phyloP scores from a whole-genome alignment of 1,140 invertebrate genomes.

The Manduca sexta region DNA sequence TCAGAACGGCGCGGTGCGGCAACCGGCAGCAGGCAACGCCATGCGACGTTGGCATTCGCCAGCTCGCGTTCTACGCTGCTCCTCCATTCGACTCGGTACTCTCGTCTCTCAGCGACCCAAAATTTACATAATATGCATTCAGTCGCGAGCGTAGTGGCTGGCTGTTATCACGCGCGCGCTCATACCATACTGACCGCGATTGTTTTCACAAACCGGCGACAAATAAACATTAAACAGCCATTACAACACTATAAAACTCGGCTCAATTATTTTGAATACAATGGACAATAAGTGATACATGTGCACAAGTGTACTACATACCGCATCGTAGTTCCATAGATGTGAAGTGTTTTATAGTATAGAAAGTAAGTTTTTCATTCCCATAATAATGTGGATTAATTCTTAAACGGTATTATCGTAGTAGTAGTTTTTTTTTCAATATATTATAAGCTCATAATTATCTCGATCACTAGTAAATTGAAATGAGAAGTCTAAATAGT shows the following conservation, averaged over 20 bases:
- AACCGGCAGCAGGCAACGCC: too few species aligned
- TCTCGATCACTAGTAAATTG: too few species aligned
- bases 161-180: constrained; percentile 11
- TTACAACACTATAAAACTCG: constrained; percentile 10
- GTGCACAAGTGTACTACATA: background rate
- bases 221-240: constrained; percentile 9
- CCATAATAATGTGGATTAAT: constrained; percentile 12
- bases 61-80: background rate
- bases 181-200: constrained; percentile 11
- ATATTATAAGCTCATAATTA: too few species aligned
- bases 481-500: too few species aligned
- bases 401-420: too few species aligned
- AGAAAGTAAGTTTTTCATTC: constrained; percentile 18
- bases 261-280: constrained; percentile 5
- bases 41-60: background rate
- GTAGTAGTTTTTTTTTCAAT: too few species aligned
- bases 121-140: constrained; percentile 1
- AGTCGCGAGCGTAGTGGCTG: constrained; percentile 13
- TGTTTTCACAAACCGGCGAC: background rate
- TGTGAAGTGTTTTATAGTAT: constrained; percentile 3
- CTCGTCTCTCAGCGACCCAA: background rate
- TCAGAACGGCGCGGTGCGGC: too few species aligned
- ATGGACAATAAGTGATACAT: constrained; percentile 11
- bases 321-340: background rate
- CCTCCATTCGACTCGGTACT: background rate